Conservation (phyloP, 1,140 invertebrate genomes). For the Trichomalopsis sarcophagae region DNA sequence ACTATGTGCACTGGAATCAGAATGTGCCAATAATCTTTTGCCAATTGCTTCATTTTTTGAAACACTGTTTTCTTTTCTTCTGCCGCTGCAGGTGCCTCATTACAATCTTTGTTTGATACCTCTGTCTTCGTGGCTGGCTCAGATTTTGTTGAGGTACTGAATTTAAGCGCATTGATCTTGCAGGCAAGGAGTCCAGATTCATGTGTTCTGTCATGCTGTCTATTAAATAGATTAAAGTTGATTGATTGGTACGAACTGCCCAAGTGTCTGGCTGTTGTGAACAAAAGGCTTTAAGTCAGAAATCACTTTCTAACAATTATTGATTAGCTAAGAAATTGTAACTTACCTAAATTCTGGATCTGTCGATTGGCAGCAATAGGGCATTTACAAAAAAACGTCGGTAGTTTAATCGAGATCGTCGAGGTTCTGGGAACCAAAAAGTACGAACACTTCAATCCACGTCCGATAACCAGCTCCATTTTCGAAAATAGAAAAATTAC, state of each 20-base stretch:
- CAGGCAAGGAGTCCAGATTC: neutral
- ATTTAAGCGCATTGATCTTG: neutral
- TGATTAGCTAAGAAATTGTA: neutral
- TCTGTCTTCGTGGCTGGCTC: conserved; percentile 40
- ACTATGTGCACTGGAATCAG: conserved; percentile 91
- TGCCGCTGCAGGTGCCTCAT: neutral
- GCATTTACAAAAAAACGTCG: conserved; percentile 43
- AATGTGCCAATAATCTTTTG: conserved; percentile 96
- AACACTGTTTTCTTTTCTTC: conserved; percentile 80
- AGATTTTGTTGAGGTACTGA: conserved; percentile 19
- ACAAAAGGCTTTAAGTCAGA: neutral
- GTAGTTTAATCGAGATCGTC: conserved; percentile 39
- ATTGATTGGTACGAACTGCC: neutral
- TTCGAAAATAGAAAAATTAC: conserved; percentile 42
- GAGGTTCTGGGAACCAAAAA: conserved; percentile 42
- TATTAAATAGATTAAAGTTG: conserved; percentile 8
- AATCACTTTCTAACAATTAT: neutral
- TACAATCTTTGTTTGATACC: conserved; percentile 31
- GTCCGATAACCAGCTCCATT: conserved; percentile 58
- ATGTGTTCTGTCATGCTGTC: neutral
- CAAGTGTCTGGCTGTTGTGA: conserved; percentile 28
- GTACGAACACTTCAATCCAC: conserved; percentile 47
- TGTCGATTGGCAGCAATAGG: conserved; percentile 36
- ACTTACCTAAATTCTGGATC: conserved; percentile 54
- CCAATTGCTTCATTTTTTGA: conserved; percentile 92